Base-by-base conservation (phyloP, 2,888 invertebrate species). In the Troides helena region DNA sequence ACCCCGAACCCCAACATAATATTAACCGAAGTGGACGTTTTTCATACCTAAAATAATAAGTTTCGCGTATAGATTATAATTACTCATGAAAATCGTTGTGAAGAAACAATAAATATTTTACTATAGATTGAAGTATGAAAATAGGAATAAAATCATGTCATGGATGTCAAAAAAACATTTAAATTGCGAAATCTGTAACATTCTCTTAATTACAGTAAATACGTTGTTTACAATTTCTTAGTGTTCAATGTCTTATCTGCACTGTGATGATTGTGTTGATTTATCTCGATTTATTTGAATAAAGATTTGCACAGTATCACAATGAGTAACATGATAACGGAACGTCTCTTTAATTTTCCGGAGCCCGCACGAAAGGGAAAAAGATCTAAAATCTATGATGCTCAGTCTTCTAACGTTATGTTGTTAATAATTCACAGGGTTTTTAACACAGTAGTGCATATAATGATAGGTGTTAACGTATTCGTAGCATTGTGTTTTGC, bases 401-500 rank as follows among this genome's bases (percentile, higher is more conserved):
- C 5, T 6, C 4, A n/a, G 53, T 3, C 53, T n/a, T 18, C n/a
- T 1, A 53, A 53, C 6, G 74, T 74, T 72, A 65, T 67, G 30
- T 73, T 71, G 69, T 67, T 68, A 59, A 73, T 73, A 60, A 61
- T 78, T 21, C 73, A 72, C 8, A n/a, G 6, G 7, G 6, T n/a
- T 68, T 62, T 74, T 25, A 76, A 79, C 67, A 73, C 71, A 61
- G 46, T 78, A 36, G 78, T 74, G 66, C 77, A 78, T 69, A 73
- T 71, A 43, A 66, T 80, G 43, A 76, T 78, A n/a, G 77, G 73
- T 46, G 74, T 71, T 58, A 77, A 73, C 72, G 75, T 78, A 63
- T 76, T 78, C 72, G 78, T 81, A 67, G 73, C 76, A 50, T 68
- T 76, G 68, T 81, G 78, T 76, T 79, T 79, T 62, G 75, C 76